Conservation (phyloP, 2,888 invertebrate genomes). For the Callimorpha dominula region DNA sequence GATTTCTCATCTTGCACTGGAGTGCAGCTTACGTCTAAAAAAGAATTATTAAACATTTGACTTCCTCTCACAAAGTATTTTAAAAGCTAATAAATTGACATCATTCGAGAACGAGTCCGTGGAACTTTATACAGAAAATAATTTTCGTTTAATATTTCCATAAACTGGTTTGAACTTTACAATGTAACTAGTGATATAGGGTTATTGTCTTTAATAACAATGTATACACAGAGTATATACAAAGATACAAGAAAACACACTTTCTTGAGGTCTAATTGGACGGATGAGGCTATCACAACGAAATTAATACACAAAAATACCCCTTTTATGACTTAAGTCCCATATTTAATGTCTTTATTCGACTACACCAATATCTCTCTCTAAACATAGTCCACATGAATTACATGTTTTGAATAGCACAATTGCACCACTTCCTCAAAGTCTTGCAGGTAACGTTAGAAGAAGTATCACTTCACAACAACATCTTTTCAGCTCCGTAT, state of each 20-base stretch:
- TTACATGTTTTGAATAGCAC: conserved; percentile 31
- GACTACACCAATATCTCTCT: conserved; percentile 18
- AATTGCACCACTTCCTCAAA: conserved; percentile 37
- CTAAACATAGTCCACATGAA: conserved; percentile 29
- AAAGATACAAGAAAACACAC: conserved; percentile 15
- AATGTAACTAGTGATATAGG: not conserved
- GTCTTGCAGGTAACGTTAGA: conserved; percentile 30
- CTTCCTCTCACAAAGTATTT: conserved; percentile 24
- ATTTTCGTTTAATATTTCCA: conserved; percentile 8
- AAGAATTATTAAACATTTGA: conserved; percentile 26
- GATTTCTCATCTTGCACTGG: conserved; percentile 23
- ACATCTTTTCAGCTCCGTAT: conserved; percentile 26
- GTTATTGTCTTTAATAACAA: not conserved
- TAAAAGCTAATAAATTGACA: conserved; percentile 26
- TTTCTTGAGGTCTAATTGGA: conserved; percentile 34
- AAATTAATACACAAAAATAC: conserved; percentile 10
- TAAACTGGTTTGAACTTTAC: not conserved
- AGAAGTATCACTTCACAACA: conserved; percentile 21
- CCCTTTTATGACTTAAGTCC: conserved; percentile 25
- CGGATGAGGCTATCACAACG: conserved; percentile 29
- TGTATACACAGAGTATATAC: conserved; percentile 5
- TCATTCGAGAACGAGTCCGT: conserved; percentile 19
- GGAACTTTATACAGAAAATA: conserved; percentile 10
- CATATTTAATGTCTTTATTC: conserved; percentile 20
- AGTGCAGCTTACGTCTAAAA: conserved; percentile 19